Evolutionary conservation across 2,797 vertebrate genomes (phyloP).

Genomic region (Esox masquinongy): DNA sequence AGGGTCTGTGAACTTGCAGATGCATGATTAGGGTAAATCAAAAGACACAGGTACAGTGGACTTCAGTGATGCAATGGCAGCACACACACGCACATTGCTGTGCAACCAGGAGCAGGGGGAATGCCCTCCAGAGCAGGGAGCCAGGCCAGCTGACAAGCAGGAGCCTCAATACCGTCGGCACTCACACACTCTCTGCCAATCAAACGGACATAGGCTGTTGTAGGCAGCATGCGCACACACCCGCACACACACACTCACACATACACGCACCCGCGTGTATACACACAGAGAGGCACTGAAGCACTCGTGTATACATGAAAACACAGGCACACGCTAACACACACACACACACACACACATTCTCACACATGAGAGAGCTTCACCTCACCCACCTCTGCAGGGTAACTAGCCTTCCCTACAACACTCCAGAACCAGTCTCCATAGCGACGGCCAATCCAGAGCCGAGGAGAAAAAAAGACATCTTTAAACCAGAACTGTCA

Average conservation of each 20-base stretch:
- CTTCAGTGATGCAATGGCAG: not conserved
- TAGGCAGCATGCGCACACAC: not conserved
- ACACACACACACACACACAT: slow-evolving; percentile 14
- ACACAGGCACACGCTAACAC: not conserved
- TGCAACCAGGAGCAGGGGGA: not conserved
- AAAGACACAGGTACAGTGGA: not conserved
- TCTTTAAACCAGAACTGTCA: slow-evolving; percentile 1
- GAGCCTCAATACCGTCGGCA: not conserved
- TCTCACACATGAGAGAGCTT: slow-evolving; percentile 2
- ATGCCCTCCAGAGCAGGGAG: not conserved
- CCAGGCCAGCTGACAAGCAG: not conserved
- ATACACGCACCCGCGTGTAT: not conserved
- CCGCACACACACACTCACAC: not conserved
- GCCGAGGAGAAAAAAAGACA: not conserved
- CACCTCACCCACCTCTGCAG: slow-evolving; percentile 15
- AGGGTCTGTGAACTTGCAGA: not conserved
- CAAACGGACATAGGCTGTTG: not conserved
- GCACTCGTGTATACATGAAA: not conserved
- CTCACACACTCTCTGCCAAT: not conserved
- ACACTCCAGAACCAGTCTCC: slow-evolving; percentile 2
- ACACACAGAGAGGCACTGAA: not conserved
- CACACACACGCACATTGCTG: not conserved
- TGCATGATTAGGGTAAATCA: not conserved
- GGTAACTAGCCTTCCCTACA: slow-evolving; percentile 14
- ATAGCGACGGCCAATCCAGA: slow-evolving; percentile 15